Evolutionary conservation across 2,113 vertebrate species (phyloP).

Genomic region (Semicossyphus pulcher): DNA sequence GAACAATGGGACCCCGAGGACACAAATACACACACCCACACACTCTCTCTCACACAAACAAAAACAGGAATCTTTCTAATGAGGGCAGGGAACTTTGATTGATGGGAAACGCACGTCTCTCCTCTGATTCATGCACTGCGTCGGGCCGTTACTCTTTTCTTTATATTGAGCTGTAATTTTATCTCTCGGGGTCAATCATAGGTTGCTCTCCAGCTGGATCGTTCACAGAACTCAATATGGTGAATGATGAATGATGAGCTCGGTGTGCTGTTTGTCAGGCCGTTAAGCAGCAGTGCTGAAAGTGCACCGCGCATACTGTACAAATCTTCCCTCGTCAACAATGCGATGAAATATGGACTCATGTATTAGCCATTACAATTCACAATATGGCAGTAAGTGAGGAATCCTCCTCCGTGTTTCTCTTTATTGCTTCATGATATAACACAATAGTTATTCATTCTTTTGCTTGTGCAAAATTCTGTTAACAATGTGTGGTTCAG

Average conservation of each 20-base stretch:
- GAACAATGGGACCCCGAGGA: conserved; percentile 59
- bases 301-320: not conserved
- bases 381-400: not conserved
- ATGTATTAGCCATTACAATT: conserved; percentile 10
- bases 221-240: conserved; percentile 39
- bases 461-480: conserved; percentile 21
- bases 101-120: conserved; percentile 37
- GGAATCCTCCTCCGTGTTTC: not conserved
- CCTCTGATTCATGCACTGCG: conserved; percentile 34
- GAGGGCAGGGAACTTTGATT: conserved; percentile 55
- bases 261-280: conserved; percentile 20
- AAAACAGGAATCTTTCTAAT: conserved; percentile 45
- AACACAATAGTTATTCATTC: conserved; percentile 28
- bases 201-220: conserved; percentile 37
- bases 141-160: conserved; percentile 45
- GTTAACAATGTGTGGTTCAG: conserved; percentile 15
- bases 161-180: conserved; percentile 54
- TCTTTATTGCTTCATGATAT: conserved; percentile 43
- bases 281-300: conserved; percentile 20
- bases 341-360: conserved; percentile 29
- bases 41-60: conserved; percentile 23
- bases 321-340: conserved; percentile 9
- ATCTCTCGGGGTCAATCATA: conserved; percentile 48
- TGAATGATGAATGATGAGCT: conserved; percentile 47
- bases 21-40: conserved; percentile 36